phyloP scores from a whole-genome alignment of 2,888 invertebrate species.

The Drosophila neotestacea region DNA sequence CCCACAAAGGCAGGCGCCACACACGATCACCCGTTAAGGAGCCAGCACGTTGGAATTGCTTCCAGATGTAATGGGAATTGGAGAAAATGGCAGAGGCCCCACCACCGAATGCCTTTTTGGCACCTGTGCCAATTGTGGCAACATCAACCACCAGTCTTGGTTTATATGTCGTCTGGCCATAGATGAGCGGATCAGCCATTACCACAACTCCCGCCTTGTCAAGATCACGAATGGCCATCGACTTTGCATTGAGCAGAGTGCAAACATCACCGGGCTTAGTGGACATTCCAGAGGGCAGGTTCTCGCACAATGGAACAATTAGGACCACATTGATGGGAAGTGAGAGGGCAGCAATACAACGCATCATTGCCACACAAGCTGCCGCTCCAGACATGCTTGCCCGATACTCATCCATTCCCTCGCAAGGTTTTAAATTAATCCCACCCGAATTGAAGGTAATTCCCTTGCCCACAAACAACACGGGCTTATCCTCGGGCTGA shows the following conservation, averaged over 20 bases:
- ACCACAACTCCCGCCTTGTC: constrained; percentile 92
- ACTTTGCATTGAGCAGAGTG: constrained; percentile 86
- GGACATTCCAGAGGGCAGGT: constrained; percentile 87
- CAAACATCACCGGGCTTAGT: constrained; percentile 86
- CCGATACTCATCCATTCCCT: constrained; percentile 80
- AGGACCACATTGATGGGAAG: constrained; percentile 86
- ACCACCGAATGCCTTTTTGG: constrained; percentile 86
- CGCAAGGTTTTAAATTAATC: constrained; percentile 70
- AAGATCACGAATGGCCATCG: constrained; percentile 85
- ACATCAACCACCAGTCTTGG: constrained; percentile 87
- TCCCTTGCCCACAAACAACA: constrained; percentile 87
- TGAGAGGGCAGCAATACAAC: constrained; percentile 86
- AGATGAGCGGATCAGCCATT: constrained; percentile 92
- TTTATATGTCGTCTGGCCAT: constrained; percentile 89
- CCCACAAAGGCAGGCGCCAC: constrained; percentile 88
- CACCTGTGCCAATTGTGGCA: constrained; percentile 86
- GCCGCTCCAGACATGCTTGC: constrained; percentile 89
- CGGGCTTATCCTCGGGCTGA: constrained; percentile 85
- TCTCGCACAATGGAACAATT: constrained; percentile 85
- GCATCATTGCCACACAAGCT: constrained; percentile 86
- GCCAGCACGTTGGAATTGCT: constrained; percentile 86
- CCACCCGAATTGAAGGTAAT: constrained; percentile 87
- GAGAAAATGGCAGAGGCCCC: constrained; percentile 87
- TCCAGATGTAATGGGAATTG: constrained; percentile 86
- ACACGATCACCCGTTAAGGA: constrained; percentile 87